Evolutionary conservation across 2,797 vertebrate genomes (phyloP).

Genomic region (Psittacula derbiana): DNA sequence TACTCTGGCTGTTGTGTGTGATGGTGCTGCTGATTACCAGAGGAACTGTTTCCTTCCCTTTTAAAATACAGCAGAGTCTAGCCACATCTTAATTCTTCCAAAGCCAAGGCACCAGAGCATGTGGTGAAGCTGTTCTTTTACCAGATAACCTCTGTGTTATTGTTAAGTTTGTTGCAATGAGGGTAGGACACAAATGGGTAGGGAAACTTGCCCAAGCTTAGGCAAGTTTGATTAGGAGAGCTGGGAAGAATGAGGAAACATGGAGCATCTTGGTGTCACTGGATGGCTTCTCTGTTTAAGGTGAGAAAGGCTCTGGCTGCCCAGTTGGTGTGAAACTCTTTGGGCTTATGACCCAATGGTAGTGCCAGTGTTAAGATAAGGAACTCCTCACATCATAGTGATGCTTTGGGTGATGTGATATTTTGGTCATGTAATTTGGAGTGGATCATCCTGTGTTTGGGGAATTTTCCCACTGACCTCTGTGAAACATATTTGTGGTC

Average conservation of each 20-base stretch:
- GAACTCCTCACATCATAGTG: background rate
- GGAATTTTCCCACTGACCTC: background rate
- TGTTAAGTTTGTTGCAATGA: background rate
- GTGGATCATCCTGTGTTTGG: background rate
- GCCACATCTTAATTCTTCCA: background rate
- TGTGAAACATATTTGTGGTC: background rate
- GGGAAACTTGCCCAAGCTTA: background rate
- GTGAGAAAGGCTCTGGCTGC: background rate
- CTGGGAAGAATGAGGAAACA: background rate
- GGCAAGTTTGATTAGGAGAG: background rate
- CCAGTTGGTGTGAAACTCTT: background rate
- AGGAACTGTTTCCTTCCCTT: background rate
- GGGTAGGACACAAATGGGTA: background rate
- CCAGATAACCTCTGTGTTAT: background rate
- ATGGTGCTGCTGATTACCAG: background rate
- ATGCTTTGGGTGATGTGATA: background rate
- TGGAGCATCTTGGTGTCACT: background rate
- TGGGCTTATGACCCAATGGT: background rate
- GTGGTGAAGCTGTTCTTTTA: background rate
- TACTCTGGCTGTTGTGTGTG: background rate
- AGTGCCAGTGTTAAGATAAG: background rate
- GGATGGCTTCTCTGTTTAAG: background rate
- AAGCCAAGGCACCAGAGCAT: background rate
- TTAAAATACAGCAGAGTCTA: background rate
- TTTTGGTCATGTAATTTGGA: background rate